Base-by-base conservation (phyloP, 1,140 invertebrate genomes). In the Leptinotarsa defecta region DNA sequence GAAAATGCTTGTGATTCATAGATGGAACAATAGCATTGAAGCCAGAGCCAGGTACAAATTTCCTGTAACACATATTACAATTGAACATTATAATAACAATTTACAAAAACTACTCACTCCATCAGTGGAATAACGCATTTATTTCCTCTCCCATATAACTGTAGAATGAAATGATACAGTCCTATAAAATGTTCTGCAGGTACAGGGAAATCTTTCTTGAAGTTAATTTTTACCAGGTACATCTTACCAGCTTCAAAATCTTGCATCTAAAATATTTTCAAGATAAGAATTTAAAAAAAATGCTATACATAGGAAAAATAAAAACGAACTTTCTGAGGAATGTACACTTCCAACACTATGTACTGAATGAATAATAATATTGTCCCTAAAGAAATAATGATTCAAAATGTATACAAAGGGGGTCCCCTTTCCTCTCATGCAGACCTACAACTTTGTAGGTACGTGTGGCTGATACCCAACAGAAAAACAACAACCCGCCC, bases 11-110 rank as follows among this genome's bases (percentile, higher is more conserved):
- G 78, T 83, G 78, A 2, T 79, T 63, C 48, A 74, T 48, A 78
- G 76, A 79, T 13, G 80, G 83, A 15, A 80, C 4, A 52, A 84
- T 77, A 57, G 83, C 70, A 67, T 78, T 70, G 75, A 74, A 13
- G 6, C 84, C 84, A 67, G 78, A 80, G 6, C 76, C 79, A 4
- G 83, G 82, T 0, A 85, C 70, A 78, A 80, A 83, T 76, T 83
- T 82, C 67, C 83, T 85, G 73, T 74, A 79, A 79, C 13, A 19
- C 8, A 3, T 43, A 34, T 24, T 3, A 43, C 34, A 43, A 43
- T 3, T 11, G 34, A 43, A 43, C 34, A 43, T 57, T 57, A 15
- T 57, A 57, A 57, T 57, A 57, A 57, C 4, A n/a, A 57, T 43
- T 43, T 11, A 43, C 13, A 15, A 43, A 34, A 57, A 57, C 1